Percentiles rank a stretch among this genome's conserved stretches.
Conservation (phyloP, 2,888 invertebrate species). For the Synanthedon vespiformis region DNA sequence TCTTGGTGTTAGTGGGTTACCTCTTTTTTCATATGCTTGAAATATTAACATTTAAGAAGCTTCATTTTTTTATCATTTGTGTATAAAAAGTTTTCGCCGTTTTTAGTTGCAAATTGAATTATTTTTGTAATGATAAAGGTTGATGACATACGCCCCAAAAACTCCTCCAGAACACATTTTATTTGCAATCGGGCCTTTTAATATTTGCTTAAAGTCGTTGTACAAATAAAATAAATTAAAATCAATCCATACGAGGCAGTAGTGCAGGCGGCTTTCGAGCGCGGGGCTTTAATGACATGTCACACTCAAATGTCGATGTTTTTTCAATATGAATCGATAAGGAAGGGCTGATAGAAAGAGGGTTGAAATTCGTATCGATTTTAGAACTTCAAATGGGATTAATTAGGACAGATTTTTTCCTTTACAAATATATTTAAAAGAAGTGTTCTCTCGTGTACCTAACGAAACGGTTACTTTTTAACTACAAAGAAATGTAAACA, state of each 20-base stretch:
- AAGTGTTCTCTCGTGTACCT: conserved; percentile 7
- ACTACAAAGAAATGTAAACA: conserved; percentile 58
- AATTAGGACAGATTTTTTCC: conserved; percentile 8
- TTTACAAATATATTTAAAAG: background rate
- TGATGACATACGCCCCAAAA: no score
- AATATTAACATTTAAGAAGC: no score
- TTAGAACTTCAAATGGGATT: conserved; percentile 41
- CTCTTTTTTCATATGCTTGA: no score
- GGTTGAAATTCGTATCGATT: conserved; percentile 19
- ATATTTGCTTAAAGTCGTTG: conserved; percentile 1
- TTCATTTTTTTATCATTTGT: no score
- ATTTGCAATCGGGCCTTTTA: no score
- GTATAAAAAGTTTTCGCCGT: no score
- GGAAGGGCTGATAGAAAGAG: conserved; percentile 23
- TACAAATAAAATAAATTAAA: conserved; percentile 24
- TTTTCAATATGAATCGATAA: conserved; percentile 59
- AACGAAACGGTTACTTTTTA: conserved; percentile 30
- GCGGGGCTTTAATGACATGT: conserved; percentile 29
- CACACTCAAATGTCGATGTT: conserved; percentile 48
- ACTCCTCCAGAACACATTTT: no score
- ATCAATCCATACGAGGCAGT: conserved; percentile 32
- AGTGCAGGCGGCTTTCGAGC: conserved; percentile 28
- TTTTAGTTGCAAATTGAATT: no score
- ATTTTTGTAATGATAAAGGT: no score
- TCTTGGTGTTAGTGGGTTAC: no score